Evolutionary conservation across 1,140 invertebrate species (phyloP).

Genomic region (Panulirus ornatus): DNA sequence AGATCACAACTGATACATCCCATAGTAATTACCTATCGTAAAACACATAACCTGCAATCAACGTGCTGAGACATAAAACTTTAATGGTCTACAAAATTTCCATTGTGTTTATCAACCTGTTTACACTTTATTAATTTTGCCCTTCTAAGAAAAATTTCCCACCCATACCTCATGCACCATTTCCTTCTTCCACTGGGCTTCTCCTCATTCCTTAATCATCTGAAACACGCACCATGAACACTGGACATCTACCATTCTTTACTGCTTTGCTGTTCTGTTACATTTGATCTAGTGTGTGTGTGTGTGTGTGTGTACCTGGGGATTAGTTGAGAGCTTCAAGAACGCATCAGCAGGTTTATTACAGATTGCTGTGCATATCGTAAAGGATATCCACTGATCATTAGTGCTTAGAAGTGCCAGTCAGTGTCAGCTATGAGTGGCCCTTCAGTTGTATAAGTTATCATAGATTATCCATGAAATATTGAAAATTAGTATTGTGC

Average conservation of each 20-base stretch:
- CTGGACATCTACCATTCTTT: constrained; percentile 55
- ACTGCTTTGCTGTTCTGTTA: constrained; percentile 58
- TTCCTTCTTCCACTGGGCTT: constrained; percentile 34
- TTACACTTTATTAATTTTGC: constrained; percentile 3
- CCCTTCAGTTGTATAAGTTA: constrained; percentile 11
- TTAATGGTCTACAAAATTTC: background rate
- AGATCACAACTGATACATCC: background rate
- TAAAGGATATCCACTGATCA: constrained; percentile 15
- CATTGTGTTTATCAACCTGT: constrained; percentile 4
- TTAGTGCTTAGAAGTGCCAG: constrained; percentile 12
- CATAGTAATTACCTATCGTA: constrained; percentile 15
- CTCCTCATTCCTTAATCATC: constrained; percentile 56
- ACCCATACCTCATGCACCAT: constrained; percentile 14
- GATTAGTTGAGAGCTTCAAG: constrained; percentile 62
- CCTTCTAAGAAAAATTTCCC: constrained; percentile 11
- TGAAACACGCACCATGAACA: constrained; percentile 58
- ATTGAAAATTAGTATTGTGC: background rate
- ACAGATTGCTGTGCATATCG: constrained; percentile 28
- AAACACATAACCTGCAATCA: background rate
- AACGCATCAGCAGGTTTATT: constrained; percentile 31
- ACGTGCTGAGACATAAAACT: background rate
- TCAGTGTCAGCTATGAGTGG: constrained; percentile 21
- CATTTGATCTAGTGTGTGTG: constrained; percentile 23
- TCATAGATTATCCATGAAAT: constrained; percentile 10
- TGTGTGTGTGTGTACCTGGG: constrained; percentile 58